Evolutionary conservation across 2,113 vertebrate genomes (phyloP).

Genomic region (Pluvianellus socialis): DNA sequence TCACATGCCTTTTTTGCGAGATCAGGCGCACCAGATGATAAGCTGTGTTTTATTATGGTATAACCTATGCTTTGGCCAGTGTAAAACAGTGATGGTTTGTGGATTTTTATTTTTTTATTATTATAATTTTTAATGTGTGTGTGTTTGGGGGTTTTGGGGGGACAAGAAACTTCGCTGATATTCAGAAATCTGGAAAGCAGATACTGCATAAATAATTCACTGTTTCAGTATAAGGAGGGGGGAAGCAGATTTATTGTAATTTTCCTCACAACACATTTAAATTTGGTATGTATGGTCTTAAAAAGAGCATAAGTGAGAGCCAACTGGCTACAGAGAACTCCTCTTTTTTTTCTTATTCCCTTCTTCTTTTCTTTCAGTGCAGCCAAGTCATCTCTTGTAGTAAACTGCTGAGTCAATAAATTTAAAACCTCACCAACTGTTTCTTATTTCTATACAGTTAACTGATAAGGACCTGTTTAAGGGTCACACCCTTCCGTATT

Average conservation of each 20-base stretch:
- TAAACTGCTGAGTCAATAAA: constrained; percentile 49
- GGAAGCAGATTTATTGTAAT: not conserved
- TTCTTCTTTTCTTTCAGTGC: not conserved
- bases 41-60: not conserved
- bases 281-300: not conserved
- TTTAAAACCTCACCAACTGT: constrained; percentile 29
- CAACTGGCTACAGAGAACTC: not conserved
- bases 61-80: not conserved
- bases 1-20: not conserved
- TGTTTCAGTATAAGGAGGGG: not conserved
- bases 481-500: constrained; percentile 49
- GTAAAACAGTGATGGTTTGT: not conserved
- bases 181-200: constrained; percentile 4
- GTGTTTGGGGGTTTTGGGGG: not conserved
- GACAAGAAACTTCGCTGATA: not conserved
- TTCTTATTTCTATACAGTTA: constrained; percentile 38
- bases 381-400: constrained; percentile 13
- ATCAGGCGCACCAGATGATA: not conserved
- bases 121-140: not conserved
- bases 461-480: constrained; percentile 49
- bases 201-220: not conserved
- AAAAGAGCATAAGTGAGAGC: not conserved
- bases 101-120: not conserved
- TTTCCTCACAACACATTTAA: not conserved
- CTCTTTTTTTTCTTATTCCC: no score